A percentile compares a stretch with the other conserved stretches of the same genome.
Conservation (phyloP, 2,888 invertebrate genomes). For the Argyra leucocephala region DNA sequence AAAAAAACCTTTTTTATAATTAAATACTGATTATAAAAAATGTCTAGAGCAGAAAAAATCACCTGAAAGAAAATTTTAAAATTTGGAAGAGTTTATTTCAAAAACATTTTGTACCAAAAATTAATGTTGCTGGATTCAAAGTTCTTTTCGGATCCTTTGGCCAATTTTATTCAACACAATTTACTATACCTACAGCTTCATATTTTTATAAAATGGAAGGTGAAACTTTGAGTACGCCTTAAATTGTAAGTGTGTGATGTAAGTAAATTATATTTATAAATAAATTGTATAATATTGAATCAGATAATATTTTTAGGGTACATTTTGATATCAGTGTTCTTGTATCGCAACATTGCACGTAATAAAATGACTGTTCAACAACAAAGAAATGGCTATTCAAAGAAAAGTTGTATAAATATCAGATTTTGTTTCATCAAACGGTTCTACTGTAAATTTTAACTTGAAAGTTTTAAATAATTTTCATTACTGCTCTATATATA, state of each 20-base stretch:
- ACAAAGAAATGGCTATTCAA: no score
- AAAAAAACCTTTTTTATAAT: neutral
- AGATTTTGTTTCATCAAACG: no score
- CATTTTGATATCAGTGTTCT: no score
- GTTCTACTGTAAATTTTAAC: no score
- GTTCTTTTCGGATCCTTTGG: slow-evolving; percentile 92
- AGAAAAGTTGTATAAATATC: no score
- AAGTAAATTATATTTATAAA: no score
- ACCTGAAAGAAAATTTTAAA: slow-evolving; percentile 50
- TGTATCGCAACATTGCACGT: no score
- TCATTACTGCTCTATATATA: no score
- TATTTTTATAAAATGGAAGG: slow-evolving; percentile 90
- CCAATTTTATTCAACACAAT: slow-evolving; percentile 85
- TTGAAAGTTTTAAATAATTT: no score
- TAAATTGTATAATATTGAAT: no score
- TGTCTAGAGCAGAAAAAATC: neutral
- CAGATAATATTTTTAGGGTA: no score
- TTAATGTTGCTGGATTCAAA: slow-evolving; percentile 89
- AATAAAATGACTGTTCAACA: no score
- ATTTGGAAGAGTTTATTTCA: slow-evolving; percentile 91
- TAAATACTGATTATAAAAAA: slow-evolving; percentile 15
- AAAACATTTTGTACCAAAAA: slow-evolving; percentile 84
- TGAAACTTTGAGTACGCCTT: slow-evolving; percentile 86
- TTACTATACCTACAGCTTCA: slow-evolving; percentile 82
- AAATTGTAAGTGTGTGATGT: slow-evolving; percentile 67